A percentile compares a stretch with the other conserved stretches of the same genome.
These are phyloP conservation scores for Phoebastria nigripes DNA, from an alignment of 2,797 vertebrate genomes.

Conservation along the genomic window DNA sequence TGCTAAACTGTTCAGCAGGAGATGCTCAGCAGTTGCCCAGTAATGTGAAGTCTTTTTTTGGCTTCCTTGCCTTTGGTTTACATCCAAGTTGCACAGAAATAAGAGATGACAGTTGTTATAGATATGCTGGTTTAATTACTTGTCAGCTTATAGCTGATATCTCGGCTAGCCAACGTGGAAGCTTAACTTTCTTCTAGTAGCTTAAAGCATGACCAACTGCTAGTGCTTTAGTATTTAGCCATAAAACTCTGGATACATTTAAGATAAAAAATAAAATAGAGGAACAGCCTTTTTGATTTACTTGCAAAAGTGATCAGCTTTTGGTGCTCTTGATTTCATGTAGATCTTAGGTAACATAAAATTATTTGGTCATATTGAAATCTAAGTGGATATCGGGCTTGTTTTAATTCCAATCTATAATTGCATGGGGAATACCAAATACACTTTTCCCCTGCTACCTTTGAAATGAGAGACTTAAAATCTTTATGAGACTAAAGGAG, in stretches of 20 bases:
- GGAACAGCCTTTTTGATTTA: slow-evolving; percentile 83
- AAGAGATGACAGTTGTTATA: slow-evolving; percentile 98
- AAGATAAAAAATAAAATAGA: slow-evolving; percentile 82
- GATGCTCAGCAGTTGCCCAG: slow-evolving; percentile 82
- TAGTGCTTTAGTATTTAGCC: slow-evolving; percentile 89
- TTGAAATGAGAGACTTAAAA: neutral
- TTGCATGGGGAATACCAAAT: neutral
- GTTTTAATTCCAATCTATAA: slow-evolving; percentile 2
- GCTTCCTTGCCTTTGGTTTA: slow-evolving; percentile 88
- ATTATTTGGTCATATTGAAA: neutral
- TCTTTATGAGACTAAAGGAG: neutral
- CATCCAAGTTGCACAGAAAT: slow-evolving; percentile 93
- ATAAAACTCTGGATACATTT: slow-evolving; percentile 87
- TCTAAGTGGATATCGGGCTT: neutral
- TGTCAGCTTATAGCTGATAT: slow-evolving; percentile 97
- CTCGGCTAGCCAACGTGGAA: slow-evolving; percentile 91
- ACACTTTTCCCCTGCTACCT: neutral
- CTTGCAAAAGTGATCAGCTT: slow-evolving; percentile 82
- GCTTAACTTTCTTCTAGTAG: slow-evolving; percentile 95
- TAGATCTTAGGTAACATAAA: neutral
- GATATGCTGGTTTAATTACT: slow-evolving; percentile 98
- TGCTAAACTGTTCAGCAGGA: slow-evolving; percentile 87
- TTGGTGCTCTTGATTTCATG: neutral
- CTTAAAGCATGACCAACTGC: slow-evolving; percentile 96
- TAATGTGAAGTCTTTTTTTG: slow-evolving; percentile 78